A percentile compares a stretch with the other conserved stretches of the same genome.
These are phyloP conservation scores for Lampris incognitus DNA, from an alignment of 2,113 vertebrate genomes.

Conservation along the genomic window DNA sequence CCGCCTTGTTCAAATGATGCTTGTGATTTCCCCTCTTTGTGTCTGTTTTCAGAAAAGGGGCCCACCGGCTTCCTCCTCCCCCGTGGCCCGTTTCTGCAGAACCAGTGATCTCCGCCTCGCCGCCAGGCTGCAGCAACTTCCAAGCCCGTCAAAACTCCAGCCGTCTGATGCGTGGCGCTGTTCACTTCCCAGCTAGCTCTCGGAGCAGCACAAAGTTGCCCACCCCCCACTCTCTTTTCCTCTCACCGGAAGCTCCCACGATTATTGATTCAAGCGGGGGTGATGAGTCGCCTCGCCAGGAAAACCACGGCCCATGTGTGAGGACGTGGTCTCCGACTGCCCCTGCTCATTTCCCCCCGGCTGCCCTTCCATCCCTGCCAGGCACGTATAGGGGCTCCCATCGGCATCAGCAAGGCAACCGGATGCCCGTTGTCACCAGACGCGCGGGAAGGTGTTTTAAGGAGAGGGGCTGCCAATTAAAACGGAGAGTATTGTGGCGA, in stretches of 20 bases:
- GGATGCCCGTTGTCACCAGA: constrained; percentile 24
- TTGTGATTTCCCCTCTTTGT: constrained; percentile 35
- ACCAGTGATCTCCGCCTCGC: constrained; percentile 39
- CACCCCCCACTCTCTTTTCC: not conserved
- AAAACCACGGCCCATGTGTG: constrained; percentile 41
- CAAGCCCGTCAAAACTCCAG: constrained; percentile 28
- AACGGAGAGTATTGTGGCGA: too few relatives aligned
- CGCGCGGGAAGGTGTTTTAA: too few relatives aligned
- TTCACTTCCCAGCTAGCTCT: constrained; percentile 21
- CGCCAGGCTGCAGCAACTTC: not conserved
- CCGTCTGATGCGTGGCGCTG: constrained; percentile 21
- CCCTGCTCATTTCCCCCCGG: not conserved
- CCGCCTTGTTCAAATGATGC: constrained; percentile 52
- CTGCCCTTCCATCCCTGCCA: not conserved
- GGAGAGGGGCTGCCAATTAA: too few relatives aligned
- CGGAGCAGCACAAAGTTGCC: not conserved
- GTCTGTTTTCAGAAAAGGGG: constrained; percentile 33
- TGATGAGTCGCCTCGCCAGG: constrained; percentile 3
- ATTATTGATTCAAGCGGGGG: constrained; percentile 38
- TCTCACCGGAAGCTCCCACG: not conserved
- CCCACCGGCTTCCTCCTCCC: constrained; percentile 43
- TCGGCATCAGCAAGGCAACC: constrained; percentile 29
- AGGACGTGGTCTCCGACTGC: constrained; percentile 42
- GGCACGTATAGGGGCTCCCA: not conserved
- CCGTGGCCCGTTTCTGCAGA: constrained; percentile 31